Percentiles rank a stretch among this genome's conserved stretches.
Conservation (phyloP, 2,888 invertebrate genomes). For the Eretmocerus hayati region DNA sequence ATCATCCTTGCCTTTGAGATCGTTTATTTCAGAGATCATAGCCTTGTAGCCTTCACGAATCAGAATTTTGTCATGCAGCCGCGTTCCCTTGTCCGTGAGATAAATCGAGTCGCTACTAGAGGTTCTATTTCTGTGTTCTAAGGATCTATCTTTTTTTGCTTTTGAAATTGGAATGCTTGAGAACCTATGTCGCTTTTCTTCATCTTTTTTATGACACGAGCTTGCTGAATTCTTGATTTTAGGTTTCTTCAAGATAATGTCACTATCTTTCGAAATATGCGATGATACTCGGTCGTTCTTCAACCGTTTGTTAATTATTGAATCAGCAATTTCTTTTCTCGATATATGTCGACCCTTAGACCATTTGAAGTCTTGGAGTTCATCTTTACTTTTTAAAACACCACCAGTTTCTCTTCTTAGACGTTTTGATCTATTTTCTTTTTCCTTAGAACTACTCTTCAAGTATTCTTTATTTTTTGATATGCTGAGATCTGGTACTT, state of each 20-base stretch:
- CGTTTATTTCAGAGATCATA: constrained; percentile 29
- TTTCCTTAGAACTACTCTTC: constrained; percentile 39
- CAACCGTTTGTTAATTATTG: constrained; percentile 26
- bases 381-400: constrained; percentile 29
- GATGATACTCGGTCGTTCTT: constrained; percentile 31
- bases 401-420: constrained; percentile 38
- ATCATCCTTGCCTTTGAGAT: constrained; percentile 33
- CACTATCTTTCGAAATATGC: constrained; percentile 30
- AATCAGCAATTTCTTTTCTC: constrained; percentile 33
- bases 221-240: constrained; percentile 34
- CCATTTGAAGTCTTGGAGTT: constrained; percentile 29
- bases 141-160: constrained; percentile 31
- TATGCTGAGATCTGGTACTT: constrained; percentile 38
- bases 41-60: constrained; percentile 31
- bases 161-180: constrained; percentile 29
- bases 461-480: constrained; percentile 39
- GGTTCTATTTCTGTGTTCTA: constrained; percentile 32
- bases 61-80: constrained; percentile 31
- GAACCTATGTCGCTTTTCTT: constrained; percentile 32
- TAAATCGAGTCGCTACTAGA: constrained; percentile 35
- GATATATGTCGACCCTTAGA: constrained; percentile 35
- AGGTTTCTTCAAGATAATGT: constrained; percentile 29
- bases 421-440: constrained; percentile 40
- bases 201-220: constrained; percentile 36
- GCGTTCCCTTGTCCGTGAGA: constrained; percentile 24